Base-by-base conservation (phyloP, 2,888 invertebrate genomes). In the Crocallis elinguaria region DNA sequence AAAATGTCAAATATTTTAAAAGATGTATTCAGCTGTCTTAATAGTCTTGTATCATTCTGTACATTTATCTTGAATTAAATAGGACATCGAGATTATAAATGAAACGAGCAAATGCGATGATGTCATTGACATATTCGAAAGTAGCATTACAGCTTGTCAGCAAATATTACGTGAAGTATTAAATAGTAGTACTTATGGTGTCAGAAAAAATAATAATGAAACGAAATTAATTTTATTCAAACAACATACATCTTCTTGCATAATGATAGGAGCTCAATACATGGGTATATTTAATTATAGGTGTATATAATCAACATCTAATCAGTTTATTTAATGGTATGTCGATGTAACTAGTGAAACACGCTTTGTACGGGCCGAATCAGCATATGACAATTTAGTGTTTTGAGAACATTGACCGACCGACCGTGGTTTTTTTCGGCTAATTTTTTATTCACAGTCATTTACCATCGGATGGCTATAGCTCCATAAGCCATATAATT, bases 291-390 rank as follows among this genome's bases (percentile, higher is more conserved):
- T 66, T 64, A 63, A 68, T 69, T 66, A 68, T 53, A 65, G 53
- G 48, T 58, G 57, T 61, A 67, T 70, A n/a, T n/a, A n/a, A n/a
- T 63, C 57, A 64, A 63, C 43, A 41, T 46, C 43, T 54, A 61
- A 67, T 63, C 42, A 60, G 50, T 63, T 67, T 67, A 73, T 59
- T 57, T 69, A 72, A 72, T 62, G 11, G n/a, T 9, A 33, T 17
- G 17, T 38, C 25, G 7, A 7, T 27, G 14, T n/a, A 27, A 1
- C 5, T 1, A 27, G 19, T 17, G n/a, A n/a, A n/a, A n/a, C n/a
- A n/a, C n/a, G n/a, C n/a, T n/a, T n/a, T n/a, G n/a, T n/a, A n/a
- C n/a, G 25, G 9, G n/a, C 9, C 25, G 25, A 3, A 25, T 25
- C 9, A 3, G n/a, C n/a, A n/a, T n/a, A n/a, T 1, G 2, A 25